These are phyloP conservation scores for Nestor notabilis DNA, from an alignment of 2,113 vertebrate species.

Conservation along the genomic window DNA sequence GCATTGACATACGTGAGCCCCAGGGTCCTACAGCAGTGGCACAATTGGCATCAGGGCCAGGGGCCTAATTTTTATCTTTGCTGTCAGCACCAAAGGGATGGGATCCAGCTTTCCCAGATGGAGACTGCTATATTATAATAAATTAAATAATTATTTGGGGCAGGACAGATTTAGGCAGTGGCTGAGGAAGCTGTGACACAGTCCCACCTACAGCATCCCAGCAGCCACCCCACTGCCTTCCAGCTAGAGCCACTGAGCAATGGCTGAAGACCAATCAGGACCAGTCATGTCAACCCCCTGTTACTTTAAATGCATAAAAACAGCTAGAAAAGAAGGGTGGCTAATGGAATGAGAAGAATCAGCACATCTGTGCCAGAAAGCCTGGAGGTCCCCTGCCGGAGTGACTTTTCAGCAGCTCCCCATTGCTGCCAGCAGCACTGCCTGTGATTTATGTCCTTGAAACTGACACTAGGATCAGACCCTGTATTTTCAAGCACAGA, in stretches of 20 bases:
- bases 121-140: not conserved
- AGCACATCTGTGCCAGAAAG: not conserved
- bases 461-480: not conserved
- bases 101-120: not conserved
- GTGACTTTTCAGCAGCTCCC: not conserved
- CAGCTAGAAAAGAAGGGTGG: not conserved
- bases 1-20: not conserved
- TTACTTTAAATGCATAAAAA: not conserved
- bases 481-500: not conserved
- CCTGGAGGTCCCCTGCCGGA: not conserved
- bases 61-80: not conserved
- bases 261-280: not conserved
- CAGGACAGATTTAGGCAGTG: not conserved
- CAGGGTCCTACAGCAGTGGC: not conserved
- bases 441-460: not conserved
- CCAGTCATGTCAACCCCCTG: not conserved
- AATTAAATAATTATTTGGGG: not conserved
- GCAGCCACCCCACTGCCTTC: not conserved
- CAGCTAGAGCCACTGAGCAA: not conserved
- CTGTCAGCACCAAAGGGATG: not conserved
- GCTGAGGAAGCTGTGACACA: not conserved
- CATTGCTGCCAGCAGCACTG: accelerated
- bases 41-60: not conserved
- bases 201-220: not conserved
- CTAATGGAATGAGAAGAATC: not conserved